These are phyloP conservation scores for Silurus glanis DNA, from an alignment of 2,113 vertebrate genomes.

Conservation along the genomic window DNA sequence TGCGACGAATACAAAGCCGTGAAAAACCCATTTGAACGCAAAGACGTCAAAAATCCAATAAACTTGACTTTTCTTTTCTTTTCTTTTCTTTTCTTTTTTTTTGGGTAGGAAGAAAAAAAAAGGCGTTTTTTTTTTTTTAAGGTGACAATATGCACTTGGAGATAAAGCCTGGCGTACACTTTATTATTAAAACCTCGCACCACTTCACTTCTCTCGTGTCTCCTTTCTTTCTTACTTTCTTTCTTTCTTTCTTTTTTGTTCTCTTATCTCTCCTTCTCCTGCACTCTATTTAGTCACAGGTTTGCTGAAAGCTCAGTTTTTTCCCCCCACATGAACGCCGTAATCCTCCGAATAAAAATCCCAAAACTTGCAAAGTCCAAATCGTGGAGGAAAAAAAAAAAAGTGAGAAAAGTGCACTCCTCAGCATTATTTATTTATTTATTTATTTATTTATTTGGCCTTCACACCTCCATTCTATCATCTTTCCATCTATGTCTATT, in stretches of 20 bases:
- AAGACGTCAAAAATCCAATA: background rate
- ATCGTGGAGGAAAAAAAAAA: too few species aligned
- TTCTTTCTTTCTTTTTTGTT: background rate
- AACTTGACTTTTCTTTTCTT: background rate
- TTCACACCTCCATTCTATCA: slow-evolving; percentile 29
- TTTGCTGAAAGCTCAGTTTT: slow-evolving; percentile 11
- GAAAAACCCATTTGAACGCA: background rate
- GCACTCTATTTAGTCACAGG: background rate
- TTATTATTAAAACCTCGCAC: slow-evolving; percentile 21
- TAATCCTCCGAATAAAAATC: slow-evolving; percentile 6
- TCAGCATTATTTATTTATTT: background rate
- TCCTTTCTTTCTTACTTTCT: background rate
- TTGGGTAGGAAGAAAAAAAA: background rate
- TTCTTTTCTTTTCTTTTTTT: too few species aligned
- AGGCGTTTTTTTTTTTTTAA: background rate
- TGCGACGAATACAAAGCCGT: too few species aligned
- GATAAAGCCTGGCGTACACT: slow-evolving; percentile 7
- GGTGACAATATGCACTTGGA: background rate
- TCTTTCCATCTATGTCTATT: background rate
- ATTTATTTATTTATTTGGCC: slow-evolving; percentile 8
- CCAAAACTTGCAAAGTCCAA: background rate
- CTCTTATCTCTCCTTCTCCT: slow-evolving; percentile 7
- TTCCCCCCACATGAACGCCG: background rate
- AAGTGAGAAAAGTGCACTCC: background rate
- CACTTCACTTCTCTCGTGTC: background rate